Base-by-base conservation (phyloP, 2,113 vertebrate species). In the Oreamnos americanus region DNA sequence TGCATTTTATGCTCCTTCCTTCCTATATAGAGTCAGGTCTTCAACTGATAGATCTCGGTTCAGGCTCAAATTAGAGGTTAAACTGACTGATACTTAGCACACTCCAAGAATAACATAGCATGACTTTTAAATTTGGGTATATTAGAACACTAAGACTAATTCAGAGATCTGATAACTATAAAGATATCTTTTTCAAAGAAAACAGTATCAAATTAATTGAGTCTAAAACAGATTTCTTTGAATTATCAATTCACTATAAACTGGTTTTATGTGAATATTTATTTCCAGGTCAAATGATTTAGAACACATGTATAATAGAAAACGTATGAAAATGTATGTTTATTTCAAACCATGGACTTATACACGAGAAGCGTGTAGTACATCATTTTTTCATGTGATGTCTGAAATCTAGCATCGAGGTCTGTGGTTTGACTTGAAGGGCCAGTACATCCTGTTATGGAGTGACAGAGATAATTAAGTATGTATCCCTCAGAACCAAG, bases 391-490 rank as follows among this genome's bases (percentile, higher is more conserved):
- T 36, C 43, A 45, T 45, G 74, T 28, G 13, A 16, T 28, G 25
- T 78, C 74, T 78, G 5, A 45, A 45, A 78, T 78, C 74, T 14
- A 25, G 21, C 43, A 16, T 45, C 13, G 3, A 78, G 43, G 43
- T 25, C 14, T 45, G 74, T 78, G 39, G 14, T 45, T 78, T 78
- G 74, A 45, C 25, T 9, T 45, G 25, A 78, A 45, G 6, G 7
- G 39, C 13, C 39, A 78, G 25, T 2, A 28, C 0, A 1, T 28
- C 25, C 39, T 0, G 2, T 45, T 45, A 78, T 16, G 25, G 25
- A 45, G 3, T 45, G 13, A 45, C 14, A 78, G 2, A 28, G 39
- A 45, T 16, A 78, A 43, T 45, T 78, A 45, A 78, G 25, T 28
- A 26, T 28, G 1, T 16, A 28, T 78, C 13, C 39, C 10, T 78